phyloP scores from a whole-genome alignment of 2,113 vertebrate species.

The Pipra filicauda region DNA sequence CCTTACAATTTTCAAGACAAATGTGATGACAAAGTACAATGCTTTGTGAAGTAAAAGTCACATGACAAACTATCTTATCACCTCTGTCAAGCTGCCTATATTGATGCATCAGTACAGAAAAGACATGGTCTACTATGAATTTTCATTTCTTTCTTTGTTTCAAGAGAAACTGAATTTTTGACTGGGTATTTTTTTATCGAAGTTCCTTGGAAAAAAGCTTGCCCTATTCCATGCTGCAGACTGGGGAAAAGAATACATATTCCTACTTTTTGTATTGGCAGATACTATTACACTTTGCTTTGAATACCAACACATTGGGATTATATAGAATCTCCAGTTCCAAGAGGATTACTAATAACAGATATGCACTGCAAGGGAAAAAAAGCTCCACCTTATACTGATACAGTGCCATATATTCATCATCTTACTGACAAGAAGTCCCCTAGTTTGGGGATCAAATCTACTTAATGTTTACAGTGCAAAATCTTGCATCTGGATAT shows the following conservation, averaged over 20 bases:
- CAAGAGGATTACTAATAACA: not conserved
- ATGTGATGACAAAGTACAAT: not conserved
- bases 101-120: not conserved
- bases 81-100: not conserved
- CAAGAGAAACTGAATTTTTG: not conserved
- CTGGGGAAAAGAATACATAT: not conserved
- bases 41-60: not conserved
- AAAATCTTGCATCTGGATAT: not conserved
- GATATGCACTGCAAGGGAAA: not conserved
- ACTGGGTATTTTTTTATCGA: not conserved
- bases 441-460: not conserved
- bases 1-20: not conserved
- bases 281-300: not conserved
- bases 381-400: not conserved
- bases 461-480: not conserved
- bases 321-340: not conserved
- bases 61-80: not conserved
- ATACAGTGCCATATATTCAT: not conserved
- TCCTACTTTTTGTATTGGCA: not conserved
- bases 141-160: not conserved
- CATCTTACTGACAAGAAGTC: not conserved
- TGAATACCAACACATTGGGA: not conserved
- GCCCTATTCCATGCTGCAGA: accelerated
- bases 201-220: not conserved
- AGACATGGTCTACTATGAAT: not conserved